These are phyloP conservation scores for Myathropa florea DNA, from an alignment of 2,888 invertebrate species.

Conservation along the genomic window DNA sequence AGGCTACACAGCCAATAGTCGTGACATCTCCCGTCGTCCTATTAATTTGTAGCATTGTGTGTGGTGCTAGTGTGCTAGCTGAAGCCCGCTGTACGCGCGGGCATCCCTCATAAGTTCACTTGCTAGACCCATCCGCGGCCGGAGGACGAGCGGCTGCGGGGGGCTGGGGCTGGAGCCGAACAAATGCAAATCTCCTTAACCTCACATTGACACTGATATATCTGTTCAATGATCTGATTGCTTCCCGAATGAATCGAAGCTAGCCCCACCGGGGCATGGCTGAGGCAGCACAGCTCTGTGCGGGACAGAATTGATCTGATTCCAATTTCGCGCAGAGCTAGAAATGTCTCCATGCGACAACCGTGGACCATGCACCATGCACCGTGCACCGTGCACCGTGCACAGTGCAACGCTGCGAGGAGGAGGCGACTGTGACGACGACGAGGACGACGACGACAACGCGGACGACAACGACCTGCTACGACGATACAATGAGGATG, in stretches of 20 bases:
- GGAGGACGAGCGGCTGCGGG: neutral
- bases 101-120: slow-evolving; percentile 70
- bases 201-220: slow-evolving; percentile 71
- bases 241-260: slow-evolving; percentile 65
- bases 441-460: slow-evolving; percentile 17
- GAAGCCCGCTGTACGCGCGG: slow-evolving; percentile 72
- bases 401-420: neutral
- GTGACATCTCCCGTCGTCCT: slow-evolving; percentile 79
- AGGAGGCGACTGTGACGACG: slow-evolving; percentile 1
- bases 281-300: slow-evolving; percentile 21
- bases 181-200: slow-evolving; percentile 71
- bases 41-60: slow-evolving; percentile 74
- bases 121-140: slow-evolving; percentile 18
- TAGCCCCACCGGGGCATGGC: neutral
- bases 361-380: neutral
- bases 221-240: slow-evolving; percentile 71
- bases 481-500: slow-evolving; percentile 32
- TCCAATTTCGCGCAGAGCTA: slow-evolving; percentile 69
- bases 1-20: slow-evolving; percentile 70
- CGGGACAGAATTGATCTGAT: slow-evolving; percentile 68
- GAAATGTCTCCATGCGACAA: slow-evolving; percentile 64
- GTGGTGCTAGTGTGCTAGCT: slow-evolving; percentile 73
- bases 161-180: slow-evolving; percentile 21
- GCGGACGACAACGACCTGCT: slow-evolving; percentile 42
- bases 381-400: neutral